These are phyloP conservation scores for Ariolimax columbianus DNA, from an alignment of 2,888 invertebrate genomes.

Conservation along the genomic window DNA sequence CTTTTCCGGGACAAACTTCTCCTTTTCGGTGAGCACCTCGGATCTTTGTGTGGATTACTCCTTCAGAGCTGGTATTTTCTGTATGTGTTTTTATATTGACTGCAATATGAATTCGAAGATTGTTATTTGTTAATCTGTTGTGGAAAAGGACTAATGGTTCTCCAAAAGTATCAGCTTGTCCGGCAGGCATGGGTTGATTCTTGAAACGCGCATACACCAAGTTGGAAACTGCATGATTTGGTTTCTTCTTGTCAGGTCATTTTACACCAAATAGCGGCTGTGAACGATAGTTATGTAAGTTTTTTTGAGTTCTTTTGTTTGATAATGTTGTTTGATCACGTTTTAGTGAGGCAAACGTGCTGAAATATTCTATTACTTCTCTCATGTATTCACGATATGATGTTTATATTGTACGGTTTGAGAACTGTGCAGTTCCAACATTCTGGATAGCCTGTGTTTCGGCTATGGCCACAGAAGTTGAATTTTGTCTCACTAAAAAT, in stretches of 20 bases:
- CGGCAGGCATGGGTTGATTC: constrained; percentile 28
- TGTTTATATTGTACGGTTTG: not conserved
- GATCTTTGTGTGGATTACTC: not conserved
- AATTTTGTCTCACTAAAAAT: too few species aligned
- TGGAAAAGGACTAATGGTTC: not conserved
- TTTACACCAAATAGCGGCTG: not conserved
- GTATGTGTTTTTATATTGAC: not conserved
- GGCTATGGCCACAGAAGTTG: not conserved
- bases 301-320: not conserved
- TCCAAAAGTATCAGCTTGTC: not conserved
- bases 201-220: constrained; percentile 15
- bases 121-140: not conserved
- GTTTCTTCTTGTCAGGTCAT: not conserved
- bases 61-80: not conserved
- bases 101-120: not conserved
- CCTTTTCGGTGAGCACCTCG: constrained; percentile 15
- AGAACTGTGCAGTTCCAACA: constrained; percentile 7
- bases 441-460: not conserved
- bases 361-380: not conserved
- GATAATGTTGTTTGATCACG: too few species aligned
- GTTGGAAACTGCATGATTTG: constrained; percentile 18
- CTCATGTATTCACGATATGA: not conserved
- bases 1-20: constrained; percentile 33
- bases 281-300: not conserved
- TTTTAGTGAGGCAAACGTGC: not conserved